Conservation (phyloP, 2,113 vertebrate species). For the Lasiurus borealis region DNA sequence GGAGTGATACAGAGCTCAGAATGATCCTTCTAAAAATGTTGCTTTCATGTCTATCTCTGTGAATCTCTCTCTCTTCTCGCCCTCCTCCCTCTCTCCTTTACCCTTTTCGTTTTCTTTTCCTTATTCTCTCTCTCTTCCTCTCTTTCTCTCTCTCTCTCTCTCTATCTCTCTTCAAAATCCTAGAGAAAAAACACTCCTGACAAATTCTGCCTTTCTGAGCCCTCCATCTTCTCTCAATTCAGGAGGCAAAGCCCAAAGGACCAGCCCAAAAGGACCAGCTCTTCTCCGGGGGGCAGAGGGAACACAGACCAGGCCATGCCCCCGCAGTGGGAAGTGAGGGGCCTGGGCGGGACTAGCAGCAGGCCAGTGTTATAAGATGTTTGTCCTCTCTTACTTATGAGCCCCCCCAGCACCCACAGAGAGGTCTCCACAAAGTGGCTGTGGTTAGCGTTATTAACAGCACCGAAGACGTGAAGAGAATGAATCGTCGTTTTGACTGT, state of each 20-base stretch:
- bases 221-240: not conserved
- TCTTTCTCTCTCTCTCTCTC: no score
- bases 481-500: not conserved
- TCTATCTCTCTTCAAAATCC: no score
- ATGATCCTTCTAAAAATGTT: not conserved
- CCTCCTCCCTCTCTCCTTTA: not conserved
- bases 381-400: not conserved
- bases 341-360: not conserved
- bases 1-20: not conserved
- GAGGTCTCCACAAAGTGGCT: not conserved
- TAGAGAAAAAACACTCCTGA: not conserved
- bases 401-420: not conserved
- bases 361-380: not conserved
- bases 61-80: not conserved
- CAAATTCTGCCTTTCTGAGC: conserved; percentile 40
- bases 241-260: not conserved
- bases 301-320: not conserved
- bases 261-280: not conserved
- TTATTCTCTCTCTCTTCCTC: not conserved
- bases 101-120: not conserved
- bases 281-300: not conserved
- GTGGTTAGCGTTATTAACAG: not conserved
- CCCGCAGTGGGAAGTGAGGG: not conserved
- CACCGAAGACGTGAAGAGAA: not conserved
- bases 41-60: not conserved